Evolutionary conservation across 2,797 vertebrate species (phyloP).

Genomic region (Acanthurus lineatus): DNA sequence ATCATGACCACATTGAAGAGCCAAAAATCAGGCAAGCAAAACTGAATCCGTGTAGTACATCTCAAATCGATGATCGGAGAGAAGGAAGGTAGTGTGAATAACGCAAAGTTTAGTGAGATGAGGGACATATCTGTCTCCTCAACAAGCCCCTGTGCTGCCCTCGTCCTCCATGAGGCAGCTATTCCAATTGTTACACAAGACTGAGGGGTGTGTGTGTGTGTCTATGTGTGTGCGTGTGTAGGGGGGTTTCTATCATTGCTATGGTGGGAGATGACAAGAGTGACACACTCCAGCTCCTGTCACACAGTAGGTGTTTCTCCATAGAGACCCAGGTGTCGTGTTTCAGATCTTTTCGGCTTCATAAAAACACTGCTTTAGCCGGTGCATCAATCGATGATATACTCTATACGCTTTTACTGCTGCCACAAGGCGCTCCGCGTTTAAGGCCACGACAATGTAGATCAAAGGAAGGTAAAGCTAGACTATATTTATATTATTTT

Average conservation of each 20-base stretch:
- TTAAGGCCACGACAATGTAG: slow-evolving; percentile 43
- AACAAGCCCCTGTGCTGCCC: slow-evolving; percentile 58
- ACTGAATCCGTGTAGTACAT: slow-evolving; percentile 52
- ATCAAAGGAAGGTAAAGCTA: slow-evolving; percentile 21
- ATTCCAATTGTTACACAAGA: slow-evolving; percentile 69
- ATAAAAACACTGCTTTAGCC: slow-evolving; percentile 75
- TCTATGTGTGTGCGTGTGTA: slow-evolving; percentile 37
- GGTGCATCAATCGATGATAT: slow-evolving; percentile 72
- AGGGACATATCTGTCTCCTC: slow-evolving; percentile 62
- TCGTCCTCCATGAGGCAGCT: slow-evolving; percentile 53
- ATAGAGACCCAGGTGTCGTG: slow-evolving; percentile 76
- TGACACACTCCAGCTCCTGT: slow-evolving; percentile 73
- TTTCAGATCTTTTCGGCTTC: slow-evolving; percentile 78
- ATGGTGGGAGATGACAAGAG: slow-evolving; percentile 65
- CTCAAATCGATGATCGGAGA: slow-evolving; percentile 64
- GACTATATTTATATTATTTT: slow-evolving; percentile 4
- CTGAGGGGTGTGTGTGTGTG: slow-evolving; percentile 32
- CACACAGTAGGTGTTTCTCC: slow-evolving; percentile 75
- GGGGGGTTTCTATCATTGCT: slow-evolving; percentile 47
- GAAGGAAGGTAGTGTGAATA: slow-evolving; percentile 54
- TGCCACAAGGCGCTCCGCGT: slow-evolving; percentile 32
- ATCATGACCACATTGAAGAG: slow-evolving; percentile 53
- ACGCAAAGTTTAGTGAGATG: slow-evolving; percentile 67
- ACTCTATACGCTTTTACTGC: slow-evolving; percentile 44
- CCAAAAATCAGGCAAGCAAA: slow-evolving; percentile 31